Base-by-base conservation (phyloP, 2,113 vertebrate genomes). In the Xenopus tropicalis region DNA sequence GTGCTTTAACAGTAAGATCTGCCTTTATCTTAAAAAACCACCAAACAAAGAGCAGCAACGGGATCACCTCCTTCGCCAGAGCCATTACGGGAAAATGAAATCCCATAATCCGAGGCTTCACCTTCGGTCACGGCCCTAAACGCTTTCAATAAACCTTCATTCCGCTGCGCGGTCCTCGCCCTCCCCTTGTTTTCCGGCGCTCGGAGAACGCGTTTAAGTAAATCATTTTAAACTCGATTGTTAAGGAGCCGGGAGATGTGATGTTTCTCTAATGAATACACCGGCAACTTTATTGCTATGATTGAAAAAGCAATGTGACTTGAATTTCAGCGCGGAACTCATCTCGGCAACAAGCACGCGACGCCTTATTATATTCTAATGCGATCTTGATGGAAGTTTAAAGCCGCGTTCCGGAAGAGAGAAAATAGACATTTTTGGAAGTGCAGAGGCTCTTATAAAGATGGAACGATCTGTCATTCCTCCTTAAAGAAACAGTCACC, bases 121-220 rank as follows among this genome's bases (percentile, higher is more conserved):
- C n/a, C 68, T 69, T 66, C 16, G 59, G 72, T 64, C 69, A 74
- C 54, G 23, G 70, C 83, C 74, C 78, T 74, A 79, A 84, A 80
- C 82, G 66, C 80, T 86, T 85, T 75, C 82, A 79, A 72, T 77
- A 83, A 83, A 77, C 68, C 56, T 72, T 78, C 71, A 77, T 77
- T 77, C 42, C 56, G 77, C 72, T 79, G 51, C 78, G 77, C 77
- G 75, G 78, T 81, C 77, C 79, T 85, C 62, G 65, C 54, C 61
- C 71, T 37, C 29, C 29, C 68, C 66, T 69, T 43, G 74, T 74
- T 69, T 71, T 44, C 29, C 78, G 84, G 79, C 82, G 78, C 72
- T 73, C 82, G 70, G 79, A 69, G 29, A 70, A 14, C 61, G 66
- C 22, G 10, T 79, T 74, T 78, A 82, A 80, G 70, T 77, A 82